Evolutionary conservation across 1,140 invertebrate genomes (phyloP), one percentile per base, ranked within the genome.

Genomic region (Spodoptera frugiperda): DNA sequence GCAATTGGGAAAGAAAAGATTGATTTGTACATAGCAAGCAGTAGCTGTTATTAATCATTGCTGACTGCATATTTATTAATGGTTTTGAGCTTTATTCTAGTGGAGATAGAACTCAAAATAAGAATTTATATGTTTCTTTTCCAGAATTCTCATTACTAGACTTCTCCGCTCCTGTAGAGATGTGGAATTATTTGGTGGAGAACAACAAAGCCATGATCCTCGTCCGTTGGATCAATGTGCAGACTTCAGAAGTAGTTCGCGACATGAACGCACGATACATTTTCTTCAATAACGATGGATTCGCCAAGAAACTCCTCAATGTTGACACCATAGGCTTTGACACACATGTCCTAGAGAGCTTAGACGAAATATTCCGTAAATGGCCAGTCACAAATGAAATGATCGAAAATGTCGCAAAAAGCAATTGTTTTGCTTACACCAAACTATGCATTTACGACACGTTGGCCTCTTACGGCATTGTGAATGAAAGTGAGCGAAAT

Each of bases 321-420:
- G 85, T 91, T 72, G 90, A 93, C 39, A 92, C 91, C 3, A 90
- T 89, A 76, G 92, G 92, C 68, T 88, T 93, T 71, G 78, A 83
- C 8, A 77, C 72, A 17, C 79, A 90, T 68, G 86, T 94, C 14
- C 78, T 94, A 33, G 91, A 94, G 46, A 91, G 91, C 74, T 83
- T 95, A 53, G 91, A 94, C 72, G 87, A 89, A 17, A 87, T 94
- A 51, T 95, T 96, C 84, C 86, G 91, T 44, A 93, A 93, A 71
- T 95, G 95, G 87, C 80, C 94, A 54, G 95, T 96, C 57, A 95
- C 93, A 6, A 74, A 94, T 33, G 91, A 95, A 67, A 96, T 96
- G 96, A 92, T 96, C 74, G 87, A 94, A 46, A 85, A 63, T 54
- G 90, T 95, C 71, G 87, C 94, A 21, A 88, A 85, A 12, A 94